A percentile compares a stretch with the other conserved stretches of the same genome.
Conservation (phyloP, 2,888 invertebrate species). For the Eupithecia vulgata region DNA sequence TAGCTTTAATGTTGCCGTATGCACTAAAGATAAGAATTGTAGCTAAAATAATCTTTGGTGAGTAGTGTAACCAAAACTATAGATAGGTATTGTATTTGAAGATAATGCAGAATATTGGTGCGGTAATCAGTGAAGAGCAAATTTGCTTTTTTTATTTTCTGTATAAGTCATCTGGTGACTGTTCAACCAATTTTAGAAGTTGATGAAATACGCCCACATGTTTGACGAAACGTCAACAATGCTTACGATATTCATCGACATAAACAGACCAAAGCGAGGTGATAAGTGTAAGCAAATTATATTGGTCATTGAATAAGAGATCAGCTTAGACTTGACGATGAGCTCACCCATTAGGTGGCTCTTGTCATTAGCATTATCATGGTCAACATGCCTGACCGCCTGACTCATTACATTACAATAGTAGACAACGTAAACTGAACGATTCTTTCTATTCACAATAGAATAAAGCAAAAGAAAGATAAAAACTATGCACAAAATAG, state of each 20-base stretch:
- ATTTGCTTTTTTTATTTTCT: slow-evolving; percentile 35
- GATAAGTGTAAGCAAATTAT: slow-evolving; percentile 45
- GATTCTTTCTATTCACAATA: slow-evolving; percentile 27
- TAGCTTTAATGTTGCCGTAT: not conserved
- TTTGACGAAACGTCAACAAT: slow-evolving; percentile 53
- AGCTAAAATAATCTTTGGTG: slow-evolving; percentile 8
- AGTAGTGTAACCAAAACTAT: slow-evolving; percentile 6
- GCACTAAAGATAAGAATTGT: slow-evolving; percentile 2
- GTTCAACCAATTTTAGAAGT: slow-evolving; percentile 54
- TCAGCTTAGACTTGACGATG: slow-evolving; percentile 51
- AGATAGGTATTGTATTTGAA: slow-evolving; percentile 40
- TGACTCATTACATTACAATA: slow-evolving; percentile 54
- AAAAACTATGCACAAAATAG: slow-evolving; percentile 31
- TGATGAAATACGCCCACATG: slow-evolving; percentile 50
- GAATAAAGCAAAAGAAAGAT: slow-evolving; percentile 8
- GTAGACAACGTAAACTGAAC: slow-evolving; percentile 45
- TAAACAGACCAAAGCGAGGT: slow-evolving; percentile 38
- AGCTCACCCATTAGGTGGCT: slow-evolving; percentile 61
- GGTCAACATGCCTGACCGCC: slow-evolving; percentile 53
- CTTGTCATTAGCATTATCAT: slow-evolving; percentile 66
- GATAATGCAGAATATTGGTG: slow-evolving; percentile 43
- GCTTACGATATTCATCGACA: slow-evolving; percentile 34
- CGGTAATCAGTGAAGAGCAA: slow-evolving; percentile 52
- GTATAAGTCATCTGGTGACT: slow-evolving; percentile 41
- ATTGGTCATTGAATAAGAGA: slow-evolving; percentile 50